Evolutionary conservation across 64 coral and sea anemone genomes (phyloP).

Genomic region (Dendronephthya gigantea): DNA sequence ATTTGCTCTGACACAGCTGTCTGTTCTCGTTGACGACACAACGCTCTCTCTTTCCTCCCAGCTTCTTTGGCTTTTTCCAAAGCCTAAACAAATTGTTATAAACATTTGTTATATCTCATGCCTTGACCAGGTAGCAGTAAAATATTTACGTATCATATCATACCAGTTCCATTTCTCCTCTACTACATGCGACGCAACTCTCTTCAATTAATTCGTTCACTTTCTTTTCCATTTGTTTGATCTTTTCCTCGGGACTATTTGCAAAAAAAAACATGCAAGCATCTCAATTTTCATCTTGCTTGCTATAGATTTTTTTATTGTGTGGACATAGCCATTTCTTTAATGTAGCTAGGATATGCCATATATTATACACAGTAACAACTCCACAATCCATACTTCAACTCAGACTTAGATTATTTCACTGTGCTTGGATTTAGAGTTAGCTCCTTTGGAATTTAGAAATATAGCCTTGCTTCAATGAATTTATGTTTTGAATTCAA

Average conservation of each 20-base stretch:
- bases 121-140: too few relatives aligned
- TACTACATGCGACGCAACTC: conserved; percentile 81
- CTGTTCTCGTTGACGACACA: conserved; percentile 87
- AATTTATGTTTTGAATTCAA: background rate
- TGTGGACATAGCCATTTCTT: too few relatives aligned
- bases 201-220: conserved; percentile 89
- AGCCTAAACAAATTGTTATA: conserved; percentile 30
- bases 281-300: background rate
- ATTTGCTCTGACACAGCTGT: conserved; percentile 81
- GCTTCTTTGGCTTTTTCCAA: conserved; percentile 95
- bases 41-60: conserved; percentile 65
- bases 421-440: too few relatives aligned
- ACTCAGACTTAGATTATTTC: too few relatives aligned
- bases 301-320: too few relatives aligned
- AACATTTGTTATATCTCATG: background rate
- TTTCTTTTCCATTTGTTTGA: conserved; percentile 93
- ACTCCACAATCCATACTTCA: too few relatives aligned
- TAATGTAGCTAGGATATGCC: too few relatives aligned
- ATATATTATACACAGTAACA: too few relatives aligned
- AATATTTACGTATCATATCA: background rate
- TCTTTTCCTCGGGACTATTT: conserved; percentile 81
- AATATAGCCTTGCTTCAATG: too few relatives aligned
- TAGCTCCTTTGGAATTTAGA: too few relatives aligned
- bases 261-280: background rate
- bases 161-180: conserved; percentile 61